Base-by-base conservation (phyloP, 92 coral and sea anemone species). In the Umimayanthus chanpuru region DNA sequence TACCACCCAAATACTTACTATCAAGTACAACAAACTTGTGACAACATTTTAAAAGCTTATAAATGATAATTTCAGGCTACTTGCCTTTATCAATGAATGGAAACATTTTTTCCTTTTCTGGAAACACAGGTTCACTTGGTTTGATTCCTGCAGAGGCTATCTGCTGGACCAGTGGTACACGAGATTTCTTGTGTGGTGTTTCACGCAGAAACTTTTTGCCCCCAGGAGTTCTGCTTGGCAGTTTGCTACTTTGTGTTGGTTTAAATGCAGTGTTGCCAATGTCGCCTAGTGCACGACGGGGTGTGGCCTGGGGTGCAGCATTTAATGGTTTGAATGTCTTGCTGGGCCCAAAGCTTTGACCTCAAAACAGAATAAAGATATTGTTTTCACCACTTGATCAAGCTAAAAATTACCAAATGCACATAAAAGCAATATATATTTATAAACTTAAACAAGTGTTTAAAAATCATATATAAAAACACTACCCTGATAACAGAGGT, bases 271-370 rank as follows among this genome's bases (percentile, higher is more conserved):
- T 93, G 89, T 96, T 95, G 36, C 96, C 96, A 39, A 96, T 88
- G 86, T 96, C 99, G 44, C 98, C 98, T 50, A 96, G 85, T 43
- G 96, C 99, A 58, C 98, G 94, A 16, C 99, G 91, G 15, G 99
- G 99, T 4, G 99, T 95, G 29, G 95, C 86, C 65, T 90, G 89
- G 39, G 95, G 94, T 44, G 61, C 66, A 73, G 87, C 90, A 86
- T 89, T 90, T 25, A 86, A 47, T 8, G 80, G 38, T 81, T 72
- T 89, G 64, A 91, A 77, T 18, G 89, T 83, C 66, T 93, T 91
- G 73, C 92, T 81, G 11, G 94, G 93, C 49, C 93, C 95, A 90
- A 92, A 91, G 67, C 90, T 91, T 82, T 92, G 90, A 1, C 95
- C 98, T 96, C 23, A 58, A 87, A 28, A 49, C 12, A 77, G 47